A percentile compares a stretch with the other conserved stretches of the same genome.
phyloP scores from a whole-genome alignment of 2,797 vertebrate genomes.

The Avahi laniger region DNA sequence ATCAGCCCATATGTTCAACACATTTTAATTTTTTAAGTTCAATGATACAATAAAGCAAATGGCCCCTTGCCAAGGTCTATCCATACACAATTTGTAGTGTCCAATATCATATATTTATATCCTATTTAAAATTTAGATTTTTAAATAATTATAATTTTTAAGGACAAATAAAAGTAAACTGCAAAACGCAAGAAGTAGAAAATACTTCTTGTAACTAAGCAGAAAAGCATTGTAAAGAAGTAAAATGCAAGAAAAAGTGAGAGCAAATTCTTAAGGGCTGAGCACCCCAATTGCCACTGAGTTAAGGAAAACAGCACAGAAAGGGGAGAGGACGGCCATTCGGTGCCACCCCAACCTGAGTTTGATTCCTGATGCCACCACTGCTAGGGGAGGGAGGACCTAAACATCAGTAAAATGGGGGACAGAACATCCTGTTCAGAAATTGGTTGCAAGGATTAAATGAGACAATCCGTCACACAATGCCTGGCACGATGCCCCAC shows the following conservation, averaged over 20 bases:
- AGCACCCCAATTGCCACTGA: background rate
- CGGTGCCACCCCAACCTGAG: background rate
- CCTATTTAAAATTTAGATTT: background rate
- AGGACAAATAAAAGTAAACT: constrained; percentile 18
- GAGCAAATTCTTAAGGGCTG: background rate
- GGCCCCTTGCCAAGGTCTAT: background rate
- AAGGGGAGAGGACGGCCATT: background rate
- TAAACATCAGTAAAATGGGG: background rate
- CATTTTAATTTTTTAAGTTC: constrained; percentile 28
- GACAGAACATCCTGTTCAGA: background rate
- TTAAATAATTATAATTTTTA: background rate
- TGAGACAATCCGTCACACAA: background rate
- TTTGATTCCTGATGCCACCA: background rate
- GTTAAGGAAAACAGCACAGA: background rate
- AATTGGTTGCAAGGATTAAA: background rate
- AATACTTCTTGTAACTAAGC: background rate
- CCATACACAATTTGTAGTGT: background rate
- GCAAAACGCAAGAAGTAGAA: constrained; percentile 3
- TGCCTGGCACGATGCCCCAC: background rate
- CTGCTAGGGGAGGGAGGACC: background rate
- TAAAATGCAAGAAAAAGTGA: background rate
- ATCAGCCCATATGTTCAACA: background rate
- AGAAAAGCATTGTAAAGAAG: background rate
- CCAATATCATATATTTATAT: background rate
- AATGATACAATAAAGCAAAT: background rate